Conservation (phyloP, 2,888 invertebrate genomes). For the Protophormia terraenovae region DNA sequence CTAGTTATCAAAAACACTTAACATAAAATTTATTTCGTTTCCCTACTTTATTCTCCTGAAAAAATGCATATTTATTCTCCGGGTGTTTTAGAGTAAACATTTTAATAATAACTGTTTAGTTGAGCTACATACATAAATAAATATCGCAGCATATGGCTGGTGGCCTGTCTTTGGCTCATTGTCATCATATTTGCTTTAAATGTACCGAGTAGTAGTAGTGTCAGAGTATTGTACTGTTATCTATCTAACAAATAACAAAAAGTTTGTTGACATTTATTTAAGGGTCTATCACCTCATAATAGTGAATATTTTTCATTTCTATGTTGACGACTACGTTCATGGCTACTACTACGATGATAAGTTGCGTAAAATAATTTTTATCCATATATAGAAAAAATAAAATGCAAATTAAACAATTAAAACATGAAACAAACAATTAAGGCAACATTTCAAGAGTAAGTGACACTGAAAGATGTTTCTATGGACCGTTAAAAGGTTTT, state of each 20-base stretch:
- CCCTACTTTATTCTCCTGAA: slow-evolving; percentile 20
- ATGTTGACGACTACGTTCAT: not conserved
- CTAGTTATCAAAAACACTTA: too few relatives aligned
- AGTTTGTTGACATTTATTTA: slow-evolving; percentile 66
- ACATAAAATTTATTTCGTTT: not conserved
- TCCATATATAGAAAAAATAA: not conserved
- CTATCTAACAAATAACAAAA: slow-evolving; percentile 52
- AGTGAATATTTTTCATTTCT: slow-evolving; percentile 6
- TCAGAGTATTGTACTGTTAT: slow-evolving; percentile 37
- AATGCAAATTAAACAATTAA: slow-evolving; percentile 44
- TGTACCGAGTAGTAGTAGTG: not conserved
- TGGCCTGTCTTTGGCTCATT: slow-evolving; percentile 23
- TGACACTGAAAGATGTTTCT: slow-evolving; percentile 25
- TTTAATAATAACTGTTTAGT: slow-evolving; percentile 26
- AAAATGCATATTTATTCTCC: slow-evolving; percentile 28
- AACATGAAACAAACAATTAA: slow-evolving; percentile 13
- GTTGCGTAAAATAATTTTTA: slow-evolving; percentile 23
- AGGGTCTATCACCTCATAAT: slow-evolving; percentile 64
- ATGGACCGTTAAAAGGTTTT: not conserved
- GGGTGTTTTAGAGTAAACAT: slow-evolving; percentile 52
- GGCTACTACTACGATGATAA: not conserved
- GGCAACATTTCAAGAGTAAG: slow-evolving; percentile 2
- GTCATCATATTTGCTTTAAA: not conserved
- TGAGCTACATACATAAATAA: slow-evolving; percentile 29
- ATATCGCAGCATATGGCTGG: slow-evolving; percentile 40